Base-by-base conservation (phyloP, 1,140 invertebrate genomes). In the Bombus affinis region DNA sequence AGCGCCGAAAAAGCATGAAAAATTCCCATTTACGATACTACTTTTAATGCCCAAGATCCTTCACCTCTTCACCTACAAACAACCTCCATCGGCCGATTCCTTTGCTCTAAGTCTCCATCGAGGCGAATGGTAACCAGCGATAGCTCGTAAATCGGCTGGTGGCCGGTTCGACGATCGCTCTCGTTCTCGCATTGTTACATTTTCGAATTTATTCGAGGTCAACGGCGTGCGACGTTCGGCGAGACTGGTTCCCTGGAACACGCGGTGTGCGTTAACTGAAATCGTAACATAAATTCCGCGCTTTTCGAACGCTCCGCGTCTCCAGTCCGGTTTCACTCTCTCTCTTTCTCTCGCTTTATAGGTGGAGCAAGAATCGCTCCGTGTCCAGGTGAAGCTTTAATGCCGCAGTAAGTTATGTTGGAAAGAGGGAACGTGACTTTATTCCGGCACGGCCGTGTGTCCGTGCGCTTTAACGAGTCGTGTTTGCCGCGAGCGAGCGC, bases 341-440 rank as follows among this genome's bases (percentile, higher is more conserved):
- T 68, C 28, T 37, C 18, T 37, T 2, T 37, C 35, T 10, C 28
- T 10, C 3, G 4, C 39, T 12, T 28, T 37, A 9, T 71, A 39
- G 37, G 12, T 42, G 22, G 12, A 39, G 37, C 68, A 39, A 71
- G 70, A 71, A 9, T 39, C 37, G 53, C 35, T 59, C 2, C 35
- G 68, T 59, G 75, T 84, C 66, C 65, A 53, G 65, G 74, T 62
- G 65, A 57, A 53, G 65, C 66, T 85, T 85, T 81, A 85, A 72
- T 71, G 70, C 70, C 76, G 57, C 53, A 80, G 70, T 81, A 81
- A 85, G 83, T 85, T 85, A 85, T 62, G 76, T 62, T 44, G 35
- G 35, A 70, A 86, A 88, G 85, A 83, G 68, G 82, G 88, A 85
- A 85, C 81, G 85, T 87, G 85, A 89, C 80, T 89, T 84, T 79